phyloP scores from a whole-genome alignment of 2,113 vertebrate species.

The Anser brachyrhynchus region DNA sequence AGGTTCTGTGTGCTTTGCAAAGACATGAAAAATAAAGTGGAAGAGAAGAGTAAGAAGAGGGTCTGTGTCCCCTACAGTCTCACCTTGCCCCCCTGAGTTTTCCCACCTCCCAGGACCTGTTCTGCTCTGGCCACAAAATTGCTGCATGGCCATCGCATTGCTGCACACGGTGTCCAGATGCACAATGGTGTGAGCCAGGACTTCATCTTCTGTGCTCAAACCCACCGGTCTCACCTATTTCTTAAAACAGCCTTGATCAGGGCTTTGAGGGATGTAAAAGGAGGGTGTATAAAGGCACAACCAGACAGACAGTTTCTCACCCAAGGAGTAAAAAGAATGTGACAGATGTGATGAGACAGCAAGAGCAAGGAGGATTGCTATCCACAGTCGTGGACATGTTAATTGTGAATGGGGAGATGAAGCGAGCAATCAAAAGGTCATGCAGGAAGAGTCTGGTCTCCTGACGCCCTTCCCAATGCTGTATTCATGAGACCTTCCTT shows the following conservation, averaged over 20 bases:
- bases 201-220: background rate
- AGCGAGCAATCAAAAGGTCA: slow-evolving; percentile 38
- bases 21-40: background rate
- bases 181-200: background rate
- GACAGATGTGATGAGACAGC: slow-evolving; percentile 15
- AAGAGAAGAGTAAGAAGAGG: background rate
- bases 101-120: background rate
- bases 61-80: background rate
- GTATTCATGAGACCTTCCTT: background rate
- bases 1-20: background rate
- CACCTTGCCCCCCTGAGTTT: background rate
- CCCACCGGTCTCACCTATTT: background rate
- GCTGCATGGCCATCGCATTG: background rate
- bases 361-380: background rate
- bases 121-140: background rate
- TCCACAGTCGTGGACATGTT: background rate
- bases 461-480: background rate
- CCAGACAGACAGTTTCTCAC: background rate
- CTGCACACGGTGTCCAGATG: rapidly evolving
- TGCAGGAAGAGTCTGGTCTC: background rate
- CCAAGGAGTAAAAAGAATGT: background rate
- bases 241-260: background rate
- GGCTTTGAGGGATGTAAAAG: background rate
- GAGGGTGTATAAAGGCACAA: background rate
- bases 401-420: background rate